phyloP scores from a whole-genome alignment of 1,140 invertebrate genomes.

The Calliphora vicina region DNA sequence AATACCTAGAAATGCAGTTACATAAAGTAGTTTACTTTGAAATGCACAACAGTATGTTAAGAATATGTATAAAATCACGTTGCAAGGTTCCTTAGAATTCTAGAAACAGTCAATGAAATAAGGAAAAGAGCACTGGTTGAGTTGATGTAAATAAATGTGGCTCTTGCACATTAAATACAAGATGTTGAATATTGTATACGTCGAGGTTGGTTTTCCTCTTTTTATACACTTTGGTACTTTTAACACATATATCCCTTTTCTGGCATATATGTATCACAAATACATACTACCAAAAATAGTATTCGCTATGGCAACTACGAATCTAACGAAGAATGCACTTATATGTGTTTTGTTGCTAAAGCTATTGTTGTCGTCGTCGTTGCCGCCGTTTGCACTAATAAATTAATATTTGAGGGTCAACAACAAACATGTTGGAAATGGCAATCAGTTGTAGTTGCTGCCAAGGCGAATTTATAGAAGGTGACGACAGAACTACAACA shows the following conservation, averaged over 20 bases:
- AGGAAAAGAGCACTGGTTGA: neutral
- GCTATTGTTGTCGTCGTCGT: neutral
- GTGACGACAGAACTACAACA: no score
- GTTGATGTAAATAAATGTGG: neutral
- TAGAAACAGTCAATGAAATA: no score
- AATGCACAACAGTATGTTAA: neutral
- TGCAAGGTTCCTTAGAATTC: neutral
- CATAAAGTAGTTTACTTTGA: neutral
- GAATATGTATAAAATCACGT: neutral
- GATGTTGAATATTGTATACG: no score
- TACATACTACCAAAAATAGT: no score
- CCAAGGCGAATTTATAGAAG: no score
- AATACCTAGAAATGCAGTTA: neutral
- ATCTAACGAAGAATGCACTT: neutral
- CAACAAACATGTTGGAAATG: conserved; percentile 4
- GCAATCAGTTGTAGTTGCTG: neutral
- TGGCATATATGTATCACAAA: no score
- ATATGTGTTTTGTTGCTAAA: neutral
- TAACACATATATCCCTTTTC: no score
- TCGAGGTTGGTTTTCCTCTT: no score
- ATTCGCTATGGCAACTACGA: neutral
- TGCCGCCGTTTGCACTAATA: neutral
- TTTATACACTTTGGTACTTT: no score
- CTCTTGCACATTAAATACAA: neutral
- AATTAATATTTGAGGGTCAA: conserved; percentile 11